These are phyloP conservation scores for Ophion slaviceki DNA, from an alignment of 2,888 invertebrate genomes.

Conservation along the genomic window DNA sequence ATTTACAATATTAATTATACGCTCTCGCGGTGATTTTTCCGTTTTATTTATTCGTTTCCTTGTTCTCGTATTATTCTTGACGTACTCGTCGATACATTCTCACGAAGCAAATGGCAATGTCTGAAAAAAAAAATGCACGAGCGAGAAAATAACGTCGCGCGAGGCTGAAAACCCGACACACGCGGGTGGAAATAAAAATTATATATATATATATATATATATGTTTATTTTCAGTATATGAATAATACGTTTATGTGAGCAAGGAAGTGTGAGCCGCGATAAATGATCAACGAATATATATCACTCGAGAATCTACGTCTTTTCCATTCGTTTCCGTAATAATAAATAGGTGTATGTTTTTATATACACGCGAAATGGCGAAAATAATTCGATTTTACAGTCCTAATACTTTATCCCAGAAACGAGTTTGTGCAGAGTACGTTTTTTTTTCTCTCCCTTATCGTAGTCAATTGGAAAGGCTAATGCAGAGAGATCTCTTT, in stretches of 20 bases:
- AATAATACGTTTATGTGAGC: constrained; percentile 47
- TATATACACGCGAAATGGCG: constrained; percentile 31
- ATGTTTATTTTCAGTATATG: constrained; percentile 27
- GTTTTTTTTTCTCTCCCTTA: constrained; percentile 50
- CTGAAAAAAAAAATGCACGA: not conserved
- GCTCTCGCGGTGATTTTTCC: constrained; percentile 41
- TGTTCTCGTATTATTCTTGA: constrained; percentile 19
- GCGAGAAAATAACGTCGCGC: not conserved
- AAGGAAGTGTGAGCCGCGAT: constrained; percentile 51
- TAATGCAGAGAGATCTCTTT: constrained; percentile 48
- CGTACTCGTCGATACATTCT: constrained; percentile 26
- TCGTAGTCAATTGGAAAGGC: constrained; percentile 54
- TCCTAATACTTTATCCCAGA: constrained; percentile 53
- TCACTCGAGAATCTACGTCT: constrained; percentile 35
- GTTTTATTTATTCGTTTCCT: constrained; percentile 2
- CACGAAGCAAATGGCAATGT: constrained; percentile 60
- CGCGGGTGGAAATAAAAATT: constrained; percentile 39
- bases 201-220: not conserved
- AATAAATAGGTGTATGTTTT: constrained; percentile 6
- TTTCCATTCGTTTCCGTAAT: not conserved
- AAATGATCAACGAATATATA: constrained; percentile 20
- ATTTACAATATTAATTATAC: constrained; percentile 65
- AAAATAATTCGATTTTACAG: constrained; percentile 51
- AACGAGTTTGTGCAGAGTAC: constrained; percentile 64
- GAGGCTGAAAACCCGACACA: not conserved